Percentiles rank a stretch among this genome's conserved stretches.
Conservation (phyloP, 2,113 vertebrate genomes). For the Cynocephalus volans region DNA sequence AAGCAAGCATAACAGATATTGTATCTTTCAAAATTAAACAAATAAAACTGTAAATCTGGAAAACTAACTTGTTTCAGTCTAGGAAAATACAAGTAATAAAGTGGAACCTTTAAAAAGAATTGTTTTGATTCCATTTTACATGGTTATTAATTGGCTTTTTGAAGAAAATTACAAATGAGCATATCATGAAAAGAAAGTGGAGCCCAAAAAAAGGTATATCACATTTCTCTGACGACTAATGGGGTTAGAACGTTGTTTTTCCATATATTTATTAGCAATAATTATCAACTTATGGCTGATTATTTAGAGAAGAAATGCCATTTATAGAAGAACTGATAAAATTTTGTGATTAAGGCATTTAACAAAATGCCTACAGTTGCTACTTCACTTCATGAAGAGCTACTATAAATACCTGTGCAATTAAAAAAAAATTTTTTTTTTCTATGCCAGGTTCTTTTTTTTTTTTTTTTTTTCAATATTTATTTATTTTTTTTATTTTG, state of each 20-base stretch:
- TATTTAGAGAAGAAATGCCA: constrained; percentile 27
- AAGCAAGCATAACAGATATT: background rate
- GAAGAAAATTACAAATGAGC: constrained; percentile 67
- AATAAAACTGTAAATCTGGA: constrained; percentile 7
- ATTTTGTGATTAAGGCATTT: constrained; percentile 48
- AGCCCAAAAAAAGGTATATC: background rate
- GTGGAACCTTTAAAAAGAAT: constrained; percentile 4
- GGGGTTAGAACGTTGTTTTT: background rate
- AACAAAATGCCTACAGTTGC: constrained; percentile 46
- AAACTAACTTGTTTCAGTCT: constrained; percentile 48
- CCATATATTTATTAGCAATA: constrained; percentile 30
- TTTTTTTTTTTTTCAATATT: too few relatives aligned
- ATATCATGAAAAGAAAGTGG: constrained; percentile 25
- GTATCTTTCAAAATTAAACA: constrained; percentile 61
- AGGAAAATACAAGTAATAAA: constrained; percentile 42
- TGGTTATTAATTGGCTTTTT: constrained; percentile 21
- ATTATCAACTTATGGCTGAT: constrained; percentile 25
- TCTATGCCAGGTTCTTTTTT: too few relatives aligned
- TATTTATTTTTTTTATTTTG: too few relatives aligned
- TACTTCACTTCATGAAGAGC: constrained; percentile 68
- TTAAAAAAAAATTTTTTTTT: too few relatives aligned
- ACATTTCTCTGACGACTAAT: constrained; percentile 57
- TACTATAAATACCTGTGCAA: constrained; percentile 1
- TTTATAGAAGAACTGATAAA: constrained; percentile 47
- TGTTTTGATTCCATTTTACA: constrained; percentile 51